Evolutionary conservation across 2,113 vertebrate species (phyloP).

Genomic region (Trochalopteron elliotii): DNA sequence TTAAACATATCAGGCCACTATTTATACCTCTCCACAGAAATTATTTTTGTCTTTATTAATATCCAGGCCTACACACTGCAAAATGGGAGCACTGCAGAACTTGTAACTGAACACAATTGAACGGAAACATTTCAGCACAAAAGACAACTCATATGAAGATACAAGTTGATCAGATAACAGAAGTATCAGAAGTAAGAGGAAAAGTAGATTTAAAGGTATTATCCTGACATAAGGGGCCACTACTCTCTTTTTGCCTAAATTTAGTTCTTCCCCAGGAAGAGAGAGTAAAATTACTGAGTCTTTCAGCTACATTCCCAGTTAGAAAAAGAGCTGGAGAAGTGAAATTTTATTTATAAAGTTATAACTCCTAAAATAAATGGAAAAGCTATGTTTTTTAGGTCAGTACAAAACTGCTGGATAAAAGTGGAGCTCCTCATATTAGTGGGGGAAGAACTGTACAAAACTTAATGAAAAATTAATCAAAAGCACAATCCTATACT

Average conservation of each 20-base stretch:
- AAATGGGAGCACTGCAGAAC: neutral
- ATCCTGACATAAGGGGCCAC: neutral
- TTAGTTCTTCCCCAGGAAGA: neutral
- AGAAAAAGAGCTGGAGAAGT: neutral
- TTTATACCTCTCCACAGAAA: neutral
- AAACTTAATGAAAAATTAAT: neutral
- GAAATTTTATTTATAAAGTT: neutral
- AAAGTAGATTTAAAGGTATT: neutral
- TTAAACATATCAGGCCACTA: neutral
- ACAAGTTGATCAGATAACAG: neutral
- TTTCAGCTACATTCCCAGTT: neutral
- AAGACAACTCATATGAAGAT: neutral
- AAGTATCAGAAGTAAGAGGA: neutral
- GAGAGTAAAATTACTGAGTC: neutral
- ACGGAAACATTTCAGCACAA: neutral
- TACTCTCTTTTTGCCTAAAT: neutral
- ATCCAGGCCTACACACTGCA: neutral
- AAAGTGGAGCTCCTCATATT: neutral
- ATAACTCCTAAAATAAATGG: neutral
- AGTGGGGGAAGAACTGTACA: neutral
- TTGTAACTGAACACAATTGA: neutral
- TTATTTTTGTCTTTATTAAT: neutral
- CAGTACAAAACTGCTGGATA: neutral
- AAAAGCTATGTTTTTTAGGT: neutral
- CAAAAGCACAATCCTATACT: slow-evolving; percentile 1